Evolutionary conservation across 2,797 vertebrate genomes (phyloP).

Genomic region (Paguma larvata): DNA sequence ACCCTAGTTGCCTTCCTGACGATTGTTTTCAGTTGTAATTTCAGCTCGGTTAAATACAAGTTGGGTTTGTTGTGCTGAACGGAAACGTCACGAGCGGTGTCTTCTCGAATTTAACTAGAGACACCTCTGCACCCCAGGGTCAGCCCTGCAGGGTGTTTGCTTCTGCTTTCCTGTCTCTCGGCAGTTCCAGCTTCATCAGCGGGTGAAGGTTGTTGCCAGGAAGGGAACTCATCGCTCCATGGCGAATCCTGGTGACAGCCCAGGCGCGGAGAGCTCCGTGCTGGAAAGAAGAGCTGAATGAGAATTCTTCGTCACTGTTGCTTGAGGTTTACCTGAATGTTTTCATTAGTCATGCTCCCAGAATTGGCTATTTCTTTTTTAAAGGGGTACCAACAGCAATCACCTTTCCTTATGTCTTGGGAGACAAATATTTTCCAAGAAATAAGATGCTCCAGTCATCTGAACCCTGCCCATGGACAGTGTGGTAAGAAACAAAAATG

Average conservation of each 20-base stretch:
- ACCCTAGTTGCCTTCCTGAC: background rate
- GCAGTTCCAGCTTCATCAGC: background rate
- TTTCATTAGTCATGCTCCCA: background rate
- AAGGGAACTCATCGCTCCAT: background rate
- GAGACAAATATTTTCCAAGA: slow-evolving; percentile 8
- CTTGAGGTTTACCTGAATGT: background rate
- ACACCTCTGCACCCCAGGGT: background rate
- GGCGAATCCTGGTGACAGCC: background rate
- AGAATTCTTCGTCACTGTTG: background rate
- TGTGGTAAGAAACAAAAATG: background rate
- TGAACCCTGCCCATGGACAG: slow-evolving; percentile 21
- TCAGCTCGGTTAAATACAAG: background rate
- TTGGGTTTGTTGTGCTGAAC: background rate
- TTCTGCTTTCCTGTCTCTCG: background rate
- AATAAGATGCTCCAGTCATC: background rate
- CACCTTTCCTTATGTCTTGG: background rate
- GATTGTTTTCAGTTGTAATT: background rate
- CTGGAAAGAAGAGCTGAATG: background rate
- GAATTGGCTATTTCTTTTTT: slow-evolving; percentile 43
- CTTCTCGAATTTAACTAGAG: background rate
- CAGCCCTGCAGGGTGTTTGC: background rate
- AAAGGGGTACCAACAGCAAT: background rate
- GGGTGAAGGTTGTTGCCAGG: background rate
- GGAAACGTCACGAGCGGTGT: background rate
- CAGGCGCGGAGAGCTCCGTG: background rate